Evolutionary conservation across 2,888 invertebrate species (phyloP), one percentile per base, ranked within the genome.

Genomic region (Incurvaria masculella): DNA sequence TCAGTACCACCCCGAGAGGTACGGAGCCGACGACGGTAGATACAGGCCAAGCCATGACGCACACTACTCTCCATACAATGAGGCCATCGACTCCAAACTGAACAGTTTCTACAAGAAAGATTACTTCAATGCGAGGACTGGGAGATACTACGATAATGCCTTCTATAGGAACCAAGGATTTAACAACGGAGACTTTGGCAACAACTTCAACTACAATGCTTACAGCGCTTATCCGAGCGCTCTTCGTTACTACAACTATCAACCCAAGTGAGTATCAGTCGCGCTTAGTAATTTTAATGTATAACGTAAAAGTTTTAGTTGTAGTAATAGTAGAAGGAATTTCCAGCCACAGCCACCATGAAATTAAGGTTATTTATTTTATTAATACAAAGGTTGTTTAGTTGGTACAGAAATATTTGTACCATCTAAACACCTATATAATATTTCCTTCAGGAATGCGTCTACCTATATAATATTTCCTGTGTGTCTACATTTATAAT

Each of bases 1-100:
- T 1, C 66, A 69, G 44, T 82, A 81, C 59, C 72, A 65, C 4
- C 72, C 79, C 41, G 64, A 63, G 27, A 42, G 57, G 18, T 64
- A 72, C 45, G 64, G 64, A 5, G 60, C 62, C 1, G 61, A 69
- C 42, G 68, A 69, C 41, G 72, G 73, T 2, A 58, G 59, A 47
- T 74, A 75, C 55, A 59, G 55, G 6, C 61, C 60, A 10, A 56
- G 51, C n/a, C 50, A 59, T 18, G 62, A 68, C 44, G 68, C 68
- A 8, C 59, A 58, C 17, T 71, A 70, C 55, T 56, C 42, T 58
- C 61, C 26, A 48, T 63, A 63, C 54, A 57, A 60, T 41, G 52
- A 55, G 5, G 19, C 53, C 4, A 56, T 60, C 21, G 53, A 41
- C 41, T 4, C 33, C 11, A 4, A 23, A 10, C 23, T 23, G 5